phyloP scores from a whole-genome alignment of 2,888 invertebrate species.

The Kryphioiulus occultus region DNA sequence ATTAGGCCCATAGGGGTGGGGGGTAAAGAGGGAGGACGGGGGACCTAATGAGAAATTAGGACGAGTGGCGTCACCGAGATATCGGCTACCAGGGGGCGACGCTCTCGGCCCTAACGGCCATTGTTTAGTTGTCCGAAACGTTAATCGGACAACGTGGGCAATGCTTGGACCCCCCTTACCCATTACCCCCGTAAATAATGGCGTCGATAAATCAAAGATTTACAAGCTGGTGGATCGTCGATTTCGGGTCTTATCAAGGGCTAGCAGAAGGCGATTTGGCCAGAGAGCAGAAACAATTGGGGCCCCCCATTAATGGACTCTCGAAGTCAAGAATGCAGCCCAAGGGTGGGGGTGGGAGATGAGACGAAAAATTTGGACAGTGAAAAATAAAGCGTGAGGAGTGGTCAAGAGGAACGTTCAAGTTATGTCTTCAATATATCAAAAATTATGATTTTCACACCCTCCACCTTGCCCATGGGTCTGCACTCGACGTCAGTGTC shows the following conservation, averaged over 20 bases:
- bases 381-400: not conserved
- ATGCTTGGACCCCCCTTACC: too few relatives aligned
- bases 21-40: too few relatives aligned
- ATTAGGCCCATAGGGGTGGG: not conserved
- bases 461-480: too few relatives aligned
- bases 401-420: too few relatives aligned
- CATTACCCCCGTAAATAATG: constrained; percentile 51
- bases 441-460: too few relatives aligned
- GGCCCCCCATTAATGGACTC: not conserved
- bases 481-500: too few relatives aligned
- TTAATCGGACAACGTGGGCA: too few relatives aligned
- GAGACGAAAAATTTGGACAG: not conserved
- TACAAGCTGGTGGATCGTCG: constrained; percentile 42
- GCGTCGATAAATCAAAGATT: constrained; percentile 51
- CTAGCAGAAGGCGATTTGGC: constrained; percentile 40
- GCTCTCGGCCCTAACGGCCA: not conserved
- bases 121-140: constrained; percentile 46
- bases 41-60: not conserved
- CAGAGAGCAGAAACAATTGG: not conserved
- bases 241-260: constrained; percentile 48
- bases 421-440: too few relatives aligned
- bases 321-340: not conserved
- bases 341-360: not conserved
- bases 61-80: not conserved
- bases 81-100: not conserved